Conservation (phyloP, 1,140 invertebrate species). For the Hormaphis cornu region DNA sequence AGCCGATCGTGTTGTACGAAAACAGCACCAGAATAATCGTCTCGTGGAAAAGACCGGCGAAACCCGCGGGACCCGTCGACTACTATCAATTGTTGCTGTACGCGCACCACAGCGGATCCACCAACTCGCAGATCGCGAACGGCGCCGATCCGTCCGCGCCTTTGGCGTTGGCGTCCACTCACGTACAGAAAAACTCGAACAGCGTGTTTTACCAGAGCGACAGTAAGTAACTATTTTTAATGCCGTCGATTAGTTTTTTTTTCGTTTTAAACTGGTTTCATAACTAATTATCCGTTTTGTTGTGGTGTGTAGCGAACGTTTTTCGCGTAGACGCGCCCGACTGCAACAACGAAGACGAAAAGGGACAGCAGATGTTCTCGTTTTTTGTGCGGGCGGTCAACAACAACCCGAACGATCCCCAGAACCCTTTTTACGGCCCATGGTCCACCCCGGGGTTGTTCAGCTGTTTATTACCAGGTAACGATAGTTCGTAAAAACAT, state of each 20-base stretch:
- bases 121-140: neutral
- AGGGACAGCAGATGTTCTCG: no score
- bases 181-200: neutral
- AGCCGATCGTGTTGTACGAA: neutral
- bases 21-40: constrained; percentile 6
- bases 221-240: neutral
- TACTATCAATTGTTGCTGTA: neutral
- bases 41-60: neutral
- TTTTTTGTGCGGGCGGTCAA: no score
- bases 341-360: no score
- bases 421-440: no score
- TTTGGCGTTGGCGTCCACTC: neutral
- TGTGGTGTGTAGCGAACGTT: no score
- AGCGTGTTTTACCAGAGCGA: neutral
- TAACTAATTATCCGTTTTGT: no score
- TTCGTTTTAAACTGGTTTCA: neutral
- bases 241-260: neutral
- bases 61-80: neutral
- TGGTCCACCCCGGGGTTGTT: no score
- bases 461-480: no score
- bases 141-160: neutral
- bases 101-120: neutral
- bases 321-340: no score
- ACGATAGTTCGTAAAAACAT: no score
- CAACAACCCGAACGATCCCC: no score